Percentiles rank a stretch among this genome's conserved stretches.
Conservation (phyloP, 2,797 vertebrate genomes). For the Microchirus variegatus region DNA sequence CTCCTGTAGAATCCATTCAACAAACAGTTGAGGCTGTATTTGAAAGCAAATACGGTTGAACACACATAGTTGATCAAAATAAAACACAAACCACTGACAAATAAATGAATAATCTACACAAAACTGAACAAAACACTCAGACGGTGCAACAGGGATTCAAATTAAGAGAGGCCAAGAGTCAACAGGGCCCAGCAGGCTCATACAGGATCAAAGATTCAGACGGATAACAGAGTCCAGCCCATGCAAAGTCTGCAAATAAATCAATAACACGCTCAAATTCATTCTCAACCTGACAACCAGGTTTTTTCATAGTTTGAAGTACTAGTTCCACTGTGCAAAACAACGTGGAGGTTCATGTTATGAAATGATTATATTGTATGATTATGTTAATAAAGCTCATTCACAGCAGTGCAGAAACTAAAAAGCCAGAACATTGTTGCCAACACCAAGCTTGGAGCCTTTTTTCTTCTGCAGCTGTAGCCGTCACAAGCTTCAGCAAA, state of each 20-base stretch:
- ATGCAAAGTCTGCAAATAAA: conserved; percentile 9
- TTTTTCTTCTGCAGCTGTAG: conserved; percentile 19
- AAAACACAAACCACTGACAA: conserved; percentile 31
- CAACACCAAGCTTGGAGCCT: conserved; percentile 23
- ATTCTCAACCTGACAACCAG: conserved; percentile 3
- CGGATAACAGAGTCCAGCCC: conserved; percentile 10
- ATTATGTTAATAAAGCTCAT: conserved; percentile 18
- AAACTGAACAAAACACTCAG: conserved; percentile 6
- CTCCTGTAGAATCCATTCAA: neutral
- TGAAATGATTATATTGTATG: conserved; percentile 20
- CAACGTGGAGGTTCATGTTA: neutral
- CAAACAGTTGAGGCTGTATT: neutral
- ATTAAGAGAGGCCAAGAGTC: conserved; percentile 14
- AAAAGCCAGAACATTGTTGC: conserved; percentile 8
- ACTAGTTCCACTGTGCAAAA: neutral
- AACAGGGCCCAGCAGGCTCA: conserved; percentile 8
- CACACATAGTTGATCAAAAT: no score
- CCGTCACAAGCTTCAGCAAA: neutral
- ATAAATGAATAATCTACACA: conserved; percentile 29
- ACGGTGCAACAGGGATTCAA: conserved; percentile 17
- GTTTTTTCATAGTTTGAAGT: neutral
- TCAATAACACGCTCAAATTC: conserved; percentile 23
- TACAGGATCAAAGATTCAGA: conserved; percentile 23
- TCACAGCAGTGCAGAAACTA: conserved; percentile 16
- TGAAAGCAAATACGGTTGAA: no score